A percentile compares a stretch with the other conserved stretches of the same genome.
Conservation (phyloP, 2,797 vertebrate genomes). For the Myoxocephalus aenaeus region DNA sequence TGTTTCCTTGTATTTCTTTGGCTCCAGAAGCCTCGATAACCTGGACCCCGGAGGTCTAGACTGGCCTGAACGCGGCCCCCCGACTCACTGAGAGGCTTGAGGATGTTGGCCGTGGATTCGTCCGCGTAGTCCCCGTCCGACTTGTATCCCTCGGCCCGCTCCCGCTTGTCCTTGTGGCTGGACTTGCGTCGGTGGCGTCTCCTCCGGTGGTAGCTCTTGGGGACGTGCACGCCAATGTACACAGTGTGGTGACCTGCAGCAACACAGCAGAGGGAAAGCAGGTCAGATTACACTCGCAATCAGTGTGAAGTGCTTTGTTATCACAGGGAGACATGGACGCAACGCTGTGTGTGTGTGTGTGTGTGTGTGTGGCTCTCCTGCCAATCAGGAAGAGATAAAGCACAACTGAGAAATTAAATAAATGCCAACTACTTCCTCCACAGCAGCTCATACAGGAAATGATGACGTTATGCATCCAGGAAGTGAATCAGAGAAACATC, state of each 20-base stretch:
- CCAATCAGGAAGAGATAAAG: conserved; percentile 73
- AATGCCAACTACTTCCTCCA: conserved; percentile 77
- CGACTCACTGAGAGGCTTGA: conserved; percentile 95
- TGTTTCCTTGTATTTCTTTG: background rate
- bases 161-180: conserved; percentile 92
- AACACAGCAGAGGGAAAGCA: conserved; percentile 4
- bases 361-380: no score
- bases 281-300: conserved; percentile 43
- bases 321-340: background rate
- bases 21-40: no score
- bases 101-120: conserved; percentile 86
- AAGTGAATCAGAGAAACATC: conserved; percentile 62
- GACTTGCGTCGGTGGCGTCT: conserved; percentile 91
- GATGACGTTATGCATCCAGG: conserved; percentile 62
- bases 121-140: conserved; percentile 90
- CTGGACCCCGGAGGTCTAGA: no score
- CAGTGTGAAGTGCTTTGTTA: conserved; percentile 12
- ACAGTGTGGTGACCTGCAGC: conserved; percentile 94
- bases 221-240: conserved; percentile 97
- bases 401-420: conserved; percentile 59
- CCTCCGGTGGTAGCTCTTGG: conserved; percentile 95
- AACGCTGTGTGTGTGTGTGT: no score
- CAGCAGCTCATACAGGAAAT: conserved; percentile 66
- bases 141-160: conserved; percentile 89
- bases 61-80: no score